Percentiles rank a stretch among this genome's conserved stretches.
phyloP scores from a whole-genome alignment of 2,113 vertebrate genomes.

The Ophiodon elongatus region DNA sequence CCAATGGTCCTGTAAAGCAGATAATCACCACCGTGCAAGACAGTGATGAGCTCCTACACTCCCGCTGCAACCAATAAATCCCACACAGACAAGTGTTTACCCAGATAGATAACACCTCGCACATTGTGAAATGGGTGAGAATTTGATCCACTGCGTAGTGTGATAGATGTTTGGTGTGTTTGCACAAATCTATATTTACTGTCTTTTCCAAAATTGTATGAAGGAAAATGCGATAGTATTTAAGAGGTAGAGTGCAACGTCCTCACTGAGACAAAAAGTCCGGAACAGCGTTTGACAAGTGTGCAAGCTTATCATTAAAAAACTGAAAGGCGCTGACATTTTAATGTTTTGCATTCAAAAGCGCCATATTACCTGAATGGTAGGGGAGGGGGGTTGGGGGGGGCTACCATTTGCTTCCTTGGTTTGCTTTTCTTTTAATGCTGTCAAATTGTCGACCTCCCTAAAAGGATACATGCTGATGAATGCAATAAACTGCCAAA shows the following conservation, averaged over 20 bases:
- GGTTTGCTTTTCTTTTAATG: constrained; percentile 27
- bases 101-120: constrained; percentile 55
- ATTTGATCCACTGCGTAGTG: constrained; percentile 34
- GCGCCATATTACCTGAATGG: constrained; percentile 8
- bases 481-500: neutral
- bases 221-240: constrained; percentile 25
- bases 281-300: constrained; percentile 10
- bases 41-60: constrained; percentile 65
- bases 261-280: neutral
- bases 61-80: constrained; percentile 75
- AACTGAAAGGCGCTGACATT: constrained; percentile 26
- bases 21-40: constrained; percentile 69
- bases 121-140: constrained; percentile 42
- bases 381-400: too few species aligned
- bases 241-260: neutral
- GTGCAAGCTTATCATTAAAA: constrained; percentile 23
- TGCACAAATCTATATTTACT: constrained; percentile 23
- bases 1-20: constrained; percentile 70
- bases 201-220: constrained; percentile 4
- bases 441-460: neutral
- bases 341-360: constrained; percentile 30
- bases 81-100: constrained; percentile 68
- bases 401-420: constrained; percentile 4
- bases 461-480: constrained; percentile 10
- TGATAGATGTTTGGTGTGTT: constrained; percentile 1